These are phyloP conservation scores for Gobio gobio DNA, from an alignment of 2,113 vertebrate species.

Conservation along the genomic window DNA sequence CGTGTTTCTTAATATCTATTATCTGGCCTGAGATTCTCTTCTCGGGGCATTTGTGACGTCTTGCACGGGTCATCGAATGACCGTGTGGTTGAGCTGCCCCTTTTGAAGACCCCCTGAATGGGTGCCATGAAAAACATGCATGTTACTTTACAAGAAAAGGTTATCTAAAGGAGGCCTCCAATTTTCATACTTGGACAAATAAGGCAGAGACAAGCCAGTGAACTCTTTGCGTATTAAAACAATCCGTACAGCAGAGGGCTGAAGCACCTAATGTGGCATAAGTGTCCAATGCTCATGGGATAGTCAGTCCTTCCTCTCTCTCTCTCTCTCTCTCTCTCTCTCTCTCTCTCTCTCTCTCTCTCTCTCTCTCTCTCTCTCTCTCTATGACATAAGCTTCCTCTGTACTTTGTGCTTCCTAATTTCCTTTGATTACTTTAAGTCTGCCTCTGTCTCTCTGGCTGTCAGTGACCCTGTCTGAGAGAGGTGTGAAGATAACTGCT, in stretches of 20 bases:
- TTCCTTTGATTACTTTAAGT: slow-evolving; percentile 74
- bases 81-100: slow-evolving; percentile 46
- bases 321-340: slow-evolving; percentile 50
- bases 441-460: slow-evolving; percentile 45
- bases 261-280: not conserved
- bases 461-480: slow-evolving; percentile 65
- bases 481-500: slow-evolving; percentile 75
- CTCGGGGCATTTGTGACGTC: slow-evolving; percentile 7
- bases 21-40: slow-evolving; percentile 57
- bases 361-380: not conserved
- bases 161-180: slow-evolving; percentile 47
- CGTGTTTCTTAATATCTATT: slow-evolving; percentile 60
- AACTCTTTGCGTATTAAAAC: not conserved
- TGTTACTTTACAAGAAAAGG: not conserved
- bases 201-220: not conserved
- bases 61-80: slow-evolving; percentile 38
- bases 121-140: slow-evolving; percentile 31
- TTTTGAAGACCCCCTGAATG: slow-evolving; percentile 31
- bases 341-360: slow-evolving; percentile 47
- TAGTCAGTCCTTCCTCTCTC: not conserved
- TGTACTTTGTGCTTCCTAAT: slow-evolving; percentile 69
- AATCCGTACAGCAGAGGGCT: not conserved
- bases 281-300: not conserved
- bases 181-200: not conserved
- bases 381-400: slow-evolving; percentile 68